Conservation (phyloP, 2,888 invertebrate genomes). For the Galerucella nymphaeae region DNA sequence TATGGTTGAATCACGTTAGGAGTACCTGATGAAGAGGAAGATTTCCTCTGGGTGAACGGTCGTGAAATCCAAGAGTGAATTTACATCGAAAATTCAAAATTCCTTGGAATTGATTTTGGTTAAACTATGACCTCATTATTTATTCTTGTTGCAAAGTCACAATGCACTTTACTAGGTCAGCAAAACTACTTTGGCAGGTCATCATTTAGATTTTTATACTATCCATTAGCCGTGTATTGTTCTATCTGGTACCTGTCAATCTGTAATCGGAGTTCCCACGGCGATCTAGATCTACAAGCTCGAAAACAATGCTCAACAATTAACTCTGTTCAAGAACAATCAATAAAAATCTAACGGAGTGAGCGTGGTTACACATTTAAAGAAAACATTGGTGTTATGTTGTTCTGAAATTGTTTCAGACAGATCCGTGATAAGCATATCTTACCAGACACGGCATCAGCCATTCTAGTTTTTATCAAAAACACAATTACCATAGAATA, state of each 20-base stretch:
- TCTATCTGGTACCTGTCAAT: conserved; percentile 33
- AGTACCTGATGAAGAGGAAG: conserved; percentile 50
- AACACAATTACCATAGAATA: no score
- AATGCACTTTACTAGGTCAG: conserved; percentile 23
- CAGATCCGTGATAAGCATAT: conserved; percentile 25
- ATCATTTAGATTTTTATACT: conserved; percentile 23
- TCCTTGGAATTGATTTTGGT: neutral
- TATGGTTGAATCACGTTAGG: conserved; percentile 34
- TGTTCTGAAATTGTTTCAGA: conserved; percentile 26
- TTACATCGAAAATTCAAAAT: neutral
- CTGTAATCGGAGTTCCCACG: conserved; percentile 26
- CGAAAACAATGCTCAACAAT: conserved; percentile 39
- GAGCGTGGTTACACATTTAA: conserved; percentile 29
- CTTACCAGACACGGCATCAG: neutral
- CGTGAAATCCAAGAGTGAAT: neutral
- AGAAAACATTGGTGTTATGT: conserved; percentile 35
- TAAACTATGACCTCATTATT: neutral
- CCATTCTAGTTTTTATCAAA: neutral
- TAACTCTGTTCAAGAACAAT: conserved; percentile 34
- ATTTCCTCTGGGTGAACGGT: neutral
- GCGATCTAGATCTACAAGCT: conserved; percentile 38
- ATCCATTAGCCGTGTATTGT: conserved; percentile 37
- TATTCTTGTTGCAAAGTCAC: conserved; percentile 17
- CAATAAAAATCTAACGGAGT: conserved; percentile 32
- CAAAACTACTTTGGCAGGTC: conserved; percentile 24